Percentiles rank a stretch among this genome's conserved stretches.
These are phyloP conservation scores for Phrynocephalus guinanensis DNA, from an alignment of 2,797 vertebrate genomes.

Conservation along the genomic window DNA sequence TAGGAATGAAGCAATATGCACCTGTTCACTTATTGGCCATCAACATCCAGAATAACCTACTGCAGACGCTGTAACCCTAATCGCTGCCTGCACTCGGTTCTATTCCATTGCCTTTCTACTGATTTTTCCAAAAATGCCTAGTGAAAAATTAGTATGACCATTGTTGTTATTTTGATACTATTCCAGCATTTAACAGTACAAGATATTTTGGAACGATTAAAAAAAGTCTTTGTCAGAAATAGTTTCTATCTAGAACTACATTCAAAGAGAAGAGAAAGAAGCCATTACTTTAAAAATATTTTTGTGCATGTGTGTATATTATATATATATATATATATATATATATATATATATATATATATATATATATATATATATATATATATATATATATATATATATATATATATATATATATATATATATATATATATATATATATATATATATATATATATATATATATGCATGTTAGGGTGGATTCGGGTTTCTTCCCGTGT, in stretches of 20 bases:
- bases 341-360: no score
- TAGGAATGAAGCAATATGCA: slow-evolving; percentile 20
- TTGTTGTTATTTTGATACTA: not conserved
- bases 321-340: not conserved
- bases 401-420: no score
- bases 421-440: no score
- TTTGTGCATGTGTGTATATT: not conserved
- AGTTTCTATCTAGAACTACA: not conserved
- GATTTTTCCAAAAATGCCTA: no score
- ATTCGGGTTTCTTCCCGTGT: no score
- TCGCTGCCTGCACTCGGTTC: not conserved
- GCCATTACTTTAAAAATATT: not conserved
- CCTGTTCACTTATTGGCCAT: slow-evolving; percentile 43
- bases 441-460: no score
- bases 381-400: no score
- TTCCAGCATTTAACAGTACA: not conserved
- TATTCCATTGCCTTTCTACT: not conserved
- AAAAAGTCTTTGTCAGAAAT: not conserved
- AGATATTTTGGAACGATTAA: not conserved
- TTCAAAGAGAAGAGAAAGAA: not conserved
- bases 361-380: no score
- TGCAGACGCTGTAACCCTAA: not conserved
- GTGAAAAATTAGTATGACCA: no score
- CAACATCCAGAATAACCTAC: slow-evolving; percentile 12
- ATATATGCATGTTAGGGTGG: no score